Evolutionary conservation across 1,140 invertebrate species (phyloP).

Genomic region (Drosophila asahinai): DNA sequence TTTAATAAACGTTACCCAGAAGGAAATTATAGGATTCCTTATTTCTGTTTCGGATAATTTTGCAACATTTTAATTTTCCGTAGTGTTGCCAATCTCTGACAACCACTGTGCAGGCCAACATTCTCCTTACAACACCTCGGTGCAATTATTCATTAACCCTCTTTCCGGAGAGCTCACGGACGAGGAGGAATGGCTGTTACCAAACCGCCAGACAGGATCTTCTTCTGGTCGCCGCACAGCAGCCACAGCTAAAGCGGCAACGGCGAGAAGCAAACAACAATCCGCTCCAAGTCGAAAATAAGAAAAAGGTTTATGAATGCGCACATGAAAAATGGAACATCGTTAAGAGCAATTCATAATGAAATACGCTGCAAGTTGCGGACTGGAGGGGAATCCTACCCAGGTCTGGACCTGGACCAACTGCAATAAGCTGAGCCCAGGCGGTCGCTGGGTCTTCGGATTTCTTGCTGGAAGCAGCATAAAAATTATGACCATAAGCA

Average conservation of each 20-base stretch:
- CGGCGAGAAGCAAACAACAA: conserved; percentile 55
- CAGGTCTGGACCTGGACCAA: conserved; percentile 17
- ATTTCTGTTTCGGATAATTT: neutral
- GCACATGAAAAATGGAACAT: conserved; percentile 84
- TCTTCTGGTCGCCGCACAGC: conserved; percentile 20
- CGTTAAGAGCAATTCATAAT: conserved; percentile 85
- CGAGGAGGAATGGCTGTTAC: conserved; percentile 3
- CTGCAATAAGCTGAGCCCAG: conserved; percentile 60
- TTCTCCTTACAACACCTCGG: conserved; percentile 64
- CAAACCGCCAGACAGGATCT: conserved; percentile 38
- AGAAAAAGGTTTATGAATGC: conserved; percentile 82
- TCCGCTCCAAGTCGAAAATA: conserved; percentile 66
- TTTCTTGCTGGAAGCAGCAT: conserved; percentile 43
- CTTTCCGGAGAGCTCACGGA: conserved; percentile 18
- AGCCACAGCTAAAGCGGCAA: conserved; percentile 6
- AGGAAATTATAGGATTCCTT: neutral
- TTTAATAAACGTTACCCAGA: neutral
- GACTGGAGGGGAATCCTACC: conserved; percentile 13
- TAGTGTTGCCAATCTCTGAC: neutral
- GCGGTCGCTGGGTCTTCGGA: conserved; percentile 43
- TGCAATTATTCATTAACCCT: conserved; percentile 75
- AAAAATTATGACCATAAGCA: conserved; percentile 79
- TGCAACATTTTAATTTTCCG: neutral
- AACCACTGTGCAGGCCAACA: conserved; percentile 15
- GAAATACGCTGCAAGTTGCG: conserved; percentile 67